Evolutionary conservation across 2,113 vertebrate species (phyloP), one percentile per base, ranked within the genome.

Genomic region (Ivindomyrus marchei): DNA sequence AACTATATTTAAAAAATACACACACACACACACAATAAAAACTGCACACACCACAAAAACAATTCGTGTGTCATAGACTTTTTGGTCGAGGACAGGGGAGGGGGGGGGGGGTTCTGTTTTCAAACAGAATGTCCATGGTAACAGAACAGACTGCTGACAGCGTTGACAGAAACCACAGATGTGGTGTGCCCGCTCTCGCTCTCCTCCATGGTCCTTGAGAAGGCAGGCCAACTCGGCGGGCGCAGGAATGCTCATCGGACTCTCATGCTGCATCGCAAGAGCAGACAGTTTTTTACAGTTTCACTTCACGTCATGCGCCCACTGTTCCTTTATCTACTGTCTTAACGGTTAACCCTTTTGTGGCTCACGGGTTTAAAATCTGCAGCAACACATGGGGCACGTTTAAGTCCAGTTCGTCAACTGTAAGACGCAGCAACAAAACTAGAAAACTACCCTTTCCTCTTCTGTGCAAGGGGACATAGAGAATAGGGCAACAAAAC

Each of bases 131-230:
- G 45, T 70, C 84, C 89, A 66, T 70, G 84, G 89, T 62, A 87
- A 89, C 89, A 56, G 45, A 74, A 46, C 80, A 84, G 53, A 74
- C n/a, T 85, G 89, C 89, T 90, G 90, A 92, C 80, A 47, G 77
- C 39, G 19, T 2, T 83, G 45, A 42, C 46, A 49, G 52, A 91
- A 90, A 87, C 42, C 88, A 88, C 89, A 91, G 83, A n/a, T 83
- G 47, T 53, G 31, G n/a, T 24, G 47, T 27, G 8, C 36, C 66
- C 45, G 21, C 62, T 50, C 88, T 80, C 31, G 17, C 66, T 52
- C 56, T 45, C 19, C 53, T 52, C n/a, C 84, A 39, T 49, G 89
- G 85, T 84, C 52, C 53, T 84, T 0, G n/a, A 31, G 70, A n/a
- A 11, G 47, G 46, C 85, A 52, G 85, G n/a, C 47, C 9, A 1